Percentiles rank a stretch among this genome's conserved stretches.
Conservation (phyloP, 2,113 vertebrate species). For the Heterochromis multidens region DNA sequence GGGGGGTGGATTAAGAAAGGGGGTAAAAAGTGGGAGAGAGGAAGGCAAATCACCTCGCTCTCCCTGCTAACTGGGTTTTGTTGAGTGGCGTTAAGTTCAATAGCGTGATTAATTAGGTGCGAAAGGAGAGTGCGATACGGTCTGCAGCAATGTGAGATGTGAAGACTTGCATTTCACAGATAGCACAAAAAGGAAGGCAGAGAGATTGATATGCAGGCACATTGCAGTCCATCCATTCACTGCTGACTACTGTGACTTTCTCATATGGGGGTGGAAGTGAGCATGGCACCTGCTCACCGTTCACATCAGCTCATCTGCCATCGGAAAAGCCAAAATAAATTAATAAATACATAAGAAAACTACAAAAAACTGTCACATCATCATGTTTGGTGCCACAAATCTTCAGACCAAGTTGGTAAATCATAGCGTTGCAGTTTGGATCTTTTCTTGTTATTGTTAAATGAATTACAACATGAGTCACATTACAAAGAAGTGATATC, state of each 20-base stretch:
- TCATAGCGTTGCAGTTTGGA: background rate
- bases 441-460: background rate
- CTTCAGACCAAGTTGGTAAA: background rate
- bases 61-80: slow-evolving; percentile 19
- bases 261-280: slow-evolving; percentile 32
- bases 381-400: background rate
- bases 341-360: background rate
- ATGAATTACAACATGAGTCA: background rate
- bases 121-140: slow-evolving; percentile 49
- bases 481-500: background rate
- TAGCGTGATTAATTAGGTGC: slow-evolving; percentile 65
- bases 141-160: slow-evolving; percentile 36
- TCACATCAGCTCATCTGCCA: slow-evolving; percentile 16
- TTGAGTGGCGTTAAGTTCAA: slow-evolving; percentile 49
- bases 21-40: too few relatives aligned
- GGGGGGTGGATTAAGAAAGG: background rate
- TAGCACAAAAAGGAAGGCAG: background rate
- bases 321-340: background rate
- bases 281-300: slow-evolving; percentile 24
- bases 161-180: slow-evolving; percentile 33
- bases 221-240: slow-evolving; percentile 8
- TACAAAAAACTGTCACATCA: background rate
- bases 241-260: slow-evolving; percentile 24
- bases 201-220: slow-evolving; percentile 5
- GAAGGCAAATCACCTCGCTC: background rate